Conservation (phyloP, 2,113 vertebrate genomes). For the Microcebus murinus region DNA sequence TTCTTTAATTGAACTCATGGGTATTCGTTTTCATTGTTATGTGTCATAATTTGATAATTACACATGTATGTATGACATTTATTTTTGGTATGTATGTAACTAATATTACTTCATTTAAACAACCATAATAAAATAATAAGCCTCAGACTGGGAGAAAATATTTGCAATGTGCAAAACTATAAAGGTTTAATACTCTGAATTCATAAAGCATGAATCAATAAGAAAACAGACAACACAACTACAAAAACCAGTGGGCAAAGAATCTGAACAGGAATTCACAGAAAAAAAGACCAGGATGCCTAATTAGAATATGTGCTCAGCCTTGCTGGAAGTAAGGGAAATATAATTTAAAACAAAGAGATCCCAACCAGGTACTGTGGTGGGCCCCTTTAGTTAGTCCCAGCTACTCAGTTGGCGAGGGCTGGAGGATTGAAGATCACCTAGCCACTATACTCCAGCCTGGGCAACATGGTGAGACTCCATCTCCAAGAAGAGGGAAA, state of each 20-base stretch:
- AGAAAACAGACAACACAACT: not conserved
- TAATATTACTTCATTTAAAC: conserved; percentile 18
- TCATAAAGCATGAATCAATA: not conserved
- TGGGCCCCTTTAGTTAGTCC: not conserved
- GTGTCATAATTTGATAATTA: not conserved
- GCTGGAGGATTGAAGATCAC: not conserved
- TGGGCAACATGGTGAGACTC: not conserved
- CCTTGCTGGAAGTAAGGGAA: not conserved
- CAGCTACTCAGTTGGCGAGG: not conserved
- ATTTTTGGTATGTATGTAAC: not conserved
- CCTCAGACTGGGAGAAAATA: conserved; percentile 3
- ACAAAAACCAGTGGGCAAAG: not conserved
- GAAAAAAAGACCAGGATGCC: not conserved
- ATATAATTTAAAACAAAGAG: not conserved
- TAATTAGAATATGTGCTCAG: not conserved
- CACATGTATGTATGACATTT: not conserved
- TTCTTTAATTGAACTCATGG: not conserved
- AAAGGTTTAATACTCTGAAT: conserved; percentile 15
- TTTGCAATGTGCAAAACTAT: not conserved
- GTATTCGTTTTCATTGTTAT: conserved; percentile 26
- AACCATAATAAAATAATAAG: not conserved
- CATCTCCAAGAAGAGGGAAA: too few species aligned
- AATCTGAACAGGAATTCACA: conserved; percentile 16
- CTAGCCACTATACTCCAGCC: not conserved
- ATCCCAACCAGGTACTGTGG: not conserved